Evolutionary conservation across 2,113 vertebrate genomes (phyloP), one percentile per base, ranked within the genome.

Genomic region (Etheostoma cragini): DNA sequence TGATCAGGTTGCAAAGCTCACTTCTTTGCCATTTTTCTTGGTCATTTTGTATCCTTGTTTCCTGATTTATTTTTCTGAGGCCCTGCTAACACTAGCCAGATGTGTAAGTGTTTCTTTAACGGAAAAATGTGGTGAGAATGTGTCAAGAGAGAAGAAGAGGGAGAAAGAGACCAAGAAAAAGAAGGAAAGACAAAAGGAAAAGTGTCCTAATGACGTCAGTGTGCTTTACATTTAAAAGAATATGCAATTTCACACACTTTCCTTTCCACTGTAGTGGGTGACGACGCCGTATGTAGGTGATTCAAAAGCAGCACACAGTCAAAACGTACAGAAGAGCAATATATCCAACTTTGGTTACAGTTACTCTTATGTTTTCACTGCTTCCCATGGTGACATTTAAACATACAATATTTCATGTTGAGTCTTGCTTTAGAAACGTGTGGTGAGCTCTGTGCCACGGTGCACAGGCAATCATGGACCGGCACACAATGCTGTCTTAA

Each of bases 1-100:
- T 30, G 61, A 88, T 82, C 81, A 72, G 5, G 81, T 87, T 91
- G 76, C 82, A 88, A 67, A 64, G 60, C 70, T 80, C 45, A 70
- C 1, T 63, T 77, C 42, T 85, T 82, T 76, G 49, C 42, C 65
- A 78, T 87, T 70, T 54, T 63, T 86, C 52, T 72, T 70, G 6
- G 17, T 69, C 62, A 76, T 78, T 78, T 88, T 76, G 30, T 88
- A 70, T 82, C 82, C 71, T 73, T 71, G 47, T 89, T 69, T 88
- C 82, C 57, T 81, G 80, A 89, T 91, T 91, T 89, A 78, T 94
- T 83, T 86, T 85, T 85, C 56, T 72, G 78, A 87, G 77, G 85
- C 66, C 66, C 73, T 30, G 47, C 72, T 92, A 93, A 92, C 78
- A 74, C 57, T 65, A 69, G 66, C 87, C 92, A 93, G 89, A 92